Conservation (phyloP, 2,888 invertebrate genomes). For the Dugesia japonica region DNA sequence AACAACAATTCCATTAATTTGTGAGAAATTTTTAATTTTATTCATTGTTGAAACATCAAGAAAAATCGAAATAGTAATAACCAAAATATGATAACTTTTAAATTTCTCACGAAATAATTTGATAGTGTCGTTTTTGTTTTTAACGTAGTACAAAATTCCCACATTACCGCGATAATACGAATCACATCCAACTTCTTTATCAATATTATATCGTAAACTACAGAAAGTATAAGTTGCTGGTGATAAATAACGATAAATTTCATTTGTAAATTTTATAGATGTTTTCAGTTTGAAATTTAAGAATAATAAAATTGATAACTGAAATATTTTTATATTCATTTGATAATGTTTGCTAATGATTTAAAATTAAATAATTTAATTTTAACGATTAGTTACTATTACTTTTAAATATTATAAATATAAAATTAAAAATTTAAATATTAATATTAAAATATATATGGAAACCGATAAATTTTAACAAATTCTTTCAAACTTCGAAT, state of each 20-base stretch:
- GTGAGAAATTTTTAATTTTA: not conserved
- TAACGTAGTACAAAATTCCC: not conserved
- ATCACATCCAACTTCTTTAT: not conserved
- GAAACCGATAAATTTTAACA: too few relatives aligned
- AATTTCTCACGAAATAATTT: not conserved
- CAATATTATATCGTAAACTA: not conserved
- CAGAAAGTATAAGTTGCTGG: not conserved
- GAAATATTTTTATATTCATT: too few relatives aligned
- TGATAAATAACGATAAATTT: not conserved
- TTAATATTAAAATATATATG: too few relatives aligned
- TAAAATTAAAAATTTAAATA: too few relatives aligned
- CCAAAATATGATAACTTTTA: not conserved
- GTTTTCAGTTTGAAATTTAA: too few relatives aligned
- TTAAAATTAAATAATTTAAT: too few relatives aligned
- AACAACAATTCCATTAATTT: not conserved
- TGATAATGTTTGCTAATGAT: too few relatives aligned
- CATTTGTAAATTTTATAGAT: not conserved
- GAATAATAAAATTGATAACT: too few relatives aligned
- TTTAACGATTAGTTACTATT: too few relatives aligned
- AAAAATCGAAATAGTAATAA: not conserved
- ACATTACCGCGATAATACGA: not conserved
- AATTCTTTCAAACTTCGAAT: too few relatives aligned
- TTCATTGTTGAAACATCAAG: not conserved
- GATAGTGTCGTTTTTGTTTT: not conserved
- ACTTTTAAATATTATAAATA: too few relatives aligned